Evolutionary conservation across 2,113 vertebrate species (phyloP), one percentile per base, ranked within the genome.

Genomic region (Caranx melampygus): DNA sequence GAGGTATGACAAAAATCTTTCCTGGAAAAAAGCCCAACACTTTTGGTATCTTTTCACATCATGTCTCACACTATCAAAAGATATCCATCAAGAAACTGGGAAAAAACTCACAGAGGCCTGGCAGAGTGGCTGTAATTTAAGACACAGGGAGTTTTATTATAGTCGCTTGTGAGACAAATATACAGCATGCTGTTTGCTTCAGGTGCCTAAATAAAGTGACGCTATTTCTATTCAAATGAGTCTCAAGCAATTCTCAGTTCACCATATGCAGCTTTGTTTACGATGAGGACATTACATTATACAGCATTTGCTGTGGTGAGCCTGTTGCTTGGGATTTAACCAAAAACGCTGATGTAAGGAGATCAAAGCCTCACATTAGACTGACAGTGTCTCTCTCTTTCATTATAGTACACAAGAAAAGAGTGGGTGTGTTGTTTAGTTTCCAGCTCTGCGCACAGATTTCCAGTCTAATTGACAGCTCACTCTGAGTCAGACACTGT

Each of bases 401-500:
- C 67, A 76, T 79, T 75, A 77, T 42, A 55, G 67, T 31, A 70
- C 61, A 49, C 37, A 62, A 82, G 78, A 62, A 74, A 87, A 42
- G 65, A 68, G 87, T 75, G 79, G 82, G 84, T 59, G 82, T 83
- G 78, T 72, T 72, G 34, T 75, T 82, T 67, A 42, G 79, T 89
- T 92, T 83, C 68, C 77, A 79, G 81, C 76, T 83, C 65, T 51
- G 59, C 5, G 5, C 47, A 77, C 58, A 81, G 57, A 84, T 45
- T 74, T 61, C 74, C 62, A 51, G 40, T 55, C 55, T 71, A 49
- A 73, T 47, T 82, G 82, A 89, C 82, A 77, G 65, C 63, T 83
- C 45, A 12, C 54, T 89, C 72, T 87, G 87, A 91, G 67, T 91
- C 88, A 89, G 69, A 71, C 67, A 37, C 12, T 33, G 64, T 61